Evolutionary conservation across 2,888 invertebrate species (phyloP), one percentile per base, ranked within the genome.

Genomic region (Apotomis turbidana): DNA sequence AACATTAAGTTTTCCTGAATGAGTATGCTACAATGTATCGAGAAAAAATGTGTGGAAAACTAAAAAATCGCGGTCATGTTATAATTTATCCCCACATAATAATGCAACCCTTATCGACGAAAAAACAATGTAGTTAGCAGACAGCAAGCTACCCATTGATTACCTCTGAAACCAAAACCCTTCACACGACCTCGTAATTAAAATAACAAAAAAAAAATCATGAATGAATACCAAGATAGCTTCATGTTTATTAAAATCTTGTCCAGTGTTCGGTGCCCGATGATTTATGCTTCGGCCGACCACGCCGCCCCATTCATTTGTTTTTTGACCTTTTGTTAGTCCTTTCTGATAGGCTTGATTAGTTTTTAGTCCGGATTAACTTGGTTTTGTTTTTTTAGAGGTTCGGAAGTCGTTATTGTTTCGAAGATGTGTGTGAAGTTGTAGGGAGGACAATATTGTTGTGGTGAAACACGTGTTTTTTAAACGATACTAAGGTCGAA

Each of bases 201-300:
- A 92, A 91, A 91, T 85, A 86, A 85, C 80, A 87, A 87, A 89
- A 89, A 88, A 88, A 82, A 79, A 80, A 79, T 84, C 87, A 90
- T 92, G 92, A 93, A 91, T 92, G 92, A 87, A 86, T 88, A 79
- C 77, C 79, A 83, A 86, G 88, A 86, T 87, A 82, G 83, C 78
- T 87, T 88, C 88, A 89, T 90, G 91, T 92, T 90, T 93, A 93
- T 93, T 93, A 93, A 91, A 91, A 90, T 86, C 89, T 88, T 83
- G 80, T 78, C 78, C 81, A 78, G 83, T 81, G 85, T 87, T 88
- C 82, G 80, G 85, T 85, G 84, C 85, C 89, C 86, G 78, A 87
- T 93, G 92, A 93, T 93, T 93, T 93, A 93, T 92, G 88, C 82
- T 78, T 79, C 78, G 79, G 83, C 87, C 87, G 83, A 83, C 80